Conservation (phyloP, 2,797 vertebrate genomes). For the Anableps anableps region DNA sequence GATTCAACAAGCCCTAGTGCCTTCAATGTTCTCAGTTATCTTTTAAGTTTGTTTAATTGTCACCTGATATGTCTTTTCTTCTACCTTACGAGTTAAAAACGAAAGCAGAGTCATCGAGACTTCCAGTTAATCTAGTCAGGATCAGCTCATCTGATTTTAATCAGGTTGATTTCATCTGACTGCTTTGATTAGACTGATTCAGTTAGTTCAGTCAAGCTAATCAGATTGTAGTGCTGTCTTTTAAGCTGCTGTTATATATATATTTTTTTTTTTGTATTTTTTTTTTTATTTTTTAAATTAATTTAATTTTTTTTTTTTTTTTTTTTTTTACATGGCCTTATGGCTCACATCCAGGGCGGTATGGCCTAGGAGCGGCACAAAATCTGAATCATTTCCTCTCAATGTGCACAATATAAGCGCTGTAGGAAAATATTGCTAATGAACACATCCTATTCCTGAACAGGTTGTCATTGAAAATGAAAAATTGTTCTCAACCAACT, state of each 20-base stretch:
- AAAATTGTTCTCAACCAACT: background rate
- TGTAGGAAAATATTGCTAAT: background rate
- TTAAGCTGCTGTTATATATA: background rate
- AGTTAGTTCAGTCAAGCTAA: background rate
- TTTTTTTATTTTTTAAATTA: too few species aligned
- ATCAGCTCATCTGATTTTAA: background rate
- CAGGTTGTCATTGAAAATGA: background rate
- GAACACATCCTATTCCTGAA: background rate
- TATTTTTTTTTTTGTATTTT: too few species aligned
- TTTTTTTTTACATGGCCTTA: background rate
- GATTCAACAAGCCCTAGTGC: slow-evolving; percentile 37
- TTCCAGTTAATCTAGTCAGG: background rate
- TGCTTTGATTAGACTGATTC: background rate
- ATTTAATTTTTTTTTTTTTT: too few species aligned
- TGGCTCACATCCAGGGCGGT: background rate
- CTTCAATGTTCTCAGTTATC: slow-evolving; percentile 37
- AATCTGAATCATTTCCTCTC: background rate
- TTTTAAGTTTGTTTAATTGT: too few species aligned
- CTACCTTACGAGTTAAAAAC: background rate
- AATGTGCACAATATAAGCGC: background rate
- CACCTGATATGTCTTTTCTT: background rate
- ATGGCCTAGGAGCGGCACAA: background rate
- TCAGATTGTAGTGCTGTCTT: background rate
- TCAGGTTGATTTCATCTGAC: background rate
- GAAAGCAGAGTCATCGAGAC: background rate